A percentile compares a stretch with the other conserved stretches of the same genome.
These are phyloP conservation scores for Cladorhizidae sp. DNA, from an alignment of 37 sponge, comb jelly and placozoan species.

Conservation along the genomic window DNA sequence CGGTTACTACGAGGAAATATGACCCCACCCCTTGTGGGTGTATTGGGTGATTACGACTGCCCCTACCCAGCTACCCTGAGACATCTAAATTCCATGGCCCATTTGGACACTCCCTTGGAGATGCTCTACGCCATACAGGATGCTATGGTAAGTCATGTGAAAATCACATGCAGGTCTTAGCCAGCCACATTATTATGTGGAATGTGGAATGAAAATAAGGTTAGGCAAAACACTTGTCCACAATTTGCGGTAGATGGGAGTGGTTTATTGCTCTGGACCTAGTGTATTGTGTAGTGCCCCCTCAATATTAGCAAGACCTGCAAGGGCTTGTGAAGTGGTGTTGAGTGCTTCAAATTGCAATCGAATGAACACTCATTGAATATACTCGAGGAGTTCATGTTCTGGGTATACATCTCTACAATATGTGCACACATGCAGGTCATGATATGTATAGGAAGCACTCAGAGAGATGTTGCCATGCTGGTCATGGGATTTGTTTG, in stretches of 20 bases:
- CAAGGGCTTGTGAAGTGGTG: too few species aligned
- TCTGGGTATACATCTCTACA: too few species aligned
- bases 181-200: not conserved
- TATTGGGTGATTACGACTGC: slow-evolving; percentile 46
- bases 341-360: too few species aligned
- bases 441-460: too few species aligned
- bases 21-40: slow-evolving; percentile 35
- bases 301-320: too few species aligned
- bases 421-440: too few species aligned
- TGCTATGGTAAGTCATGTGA: slow-evolving; percentile 41
- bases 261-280: too few species aligned
- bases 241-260: not conserved
- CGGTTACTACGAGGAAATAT: slow-evolving; percentile 2
- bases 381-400: too few species aligned
- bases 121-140: slow-evolving; percentile 56
- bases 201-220: not conserved
- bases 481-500: too few species aligned
- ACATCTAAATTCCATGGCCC: slow-evolving; percentile 8
- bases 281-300: too few species aligned
- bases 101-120: slow-evolving; percentile 30
- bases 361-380: too few species aligned
- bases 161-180: not conserved
- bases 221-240: not conserved
- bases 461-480: too few species aligned
- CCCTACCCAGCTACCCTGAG: slow-evolving; percentile 28